Evolutionary conservation across 2,113 vertebrate species (phyloP).

Genomic region (Equus quagga): DNA sequence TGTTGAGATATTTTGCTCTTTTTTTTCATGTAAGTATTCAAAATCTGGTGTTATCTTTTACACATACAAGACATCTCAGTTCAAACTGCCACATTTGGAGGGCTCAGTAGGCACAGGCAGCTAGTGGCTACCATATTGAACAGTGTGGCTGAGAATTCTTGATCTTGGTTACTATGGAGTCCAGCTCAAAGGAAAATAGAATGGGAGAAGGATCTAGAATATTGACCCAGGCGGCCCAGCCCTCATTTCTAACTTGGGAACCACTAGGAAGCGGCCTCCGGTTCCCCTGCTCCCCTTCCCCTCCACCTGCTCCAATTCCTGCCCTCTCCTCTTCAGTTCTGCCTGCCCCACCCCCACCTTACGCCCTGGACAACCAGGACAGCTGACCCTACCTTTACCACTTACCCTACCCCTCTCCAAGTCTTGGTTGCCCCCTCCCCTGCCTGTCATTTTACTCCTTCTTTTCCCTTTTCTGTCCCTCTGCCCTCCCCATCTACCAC

Average conservation of each 20-base stretch:
- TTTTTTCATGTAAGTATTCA: background rate
- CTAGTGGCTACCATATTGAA: background rate
- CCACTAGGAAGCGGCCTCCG: background rate
- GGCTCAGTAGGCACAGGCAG: background rate
- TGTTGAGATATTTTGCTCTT: background rate
- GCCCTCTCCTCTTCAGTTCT: background rate
- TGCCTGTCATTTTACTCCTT: background rate
- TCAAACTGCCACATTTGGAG: background rate
- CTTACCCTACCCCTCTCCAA: background rate
- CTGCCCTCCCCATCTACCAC: background rate
- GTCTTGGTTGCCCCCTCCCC: background rate
- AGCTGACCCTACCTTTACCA: background rate
- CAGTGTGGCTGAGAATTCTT: background rate
- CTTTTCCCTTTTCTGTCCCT: background rate
- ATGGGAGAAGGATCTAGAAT: background rate
- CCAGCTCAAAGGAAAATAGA: background rate
- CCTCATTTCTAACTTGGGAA: background rate
- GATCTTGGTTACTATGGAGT: background rate
- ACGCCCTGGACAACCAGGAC: background rate
- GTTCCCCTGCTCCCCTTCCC: background rate
- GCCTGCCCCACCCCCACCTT: background rate
- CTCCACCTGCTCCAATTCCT: background rate
- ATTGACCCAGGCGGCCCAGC: background rate
- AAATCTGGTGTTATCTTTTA: background rate
- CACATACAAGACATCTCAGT: background rate